These are phyloP conservation scores for Penaeus indicus DNA, from an alignment of 1,140 invertebrate species.

Conservation along the genomic window DNA sequence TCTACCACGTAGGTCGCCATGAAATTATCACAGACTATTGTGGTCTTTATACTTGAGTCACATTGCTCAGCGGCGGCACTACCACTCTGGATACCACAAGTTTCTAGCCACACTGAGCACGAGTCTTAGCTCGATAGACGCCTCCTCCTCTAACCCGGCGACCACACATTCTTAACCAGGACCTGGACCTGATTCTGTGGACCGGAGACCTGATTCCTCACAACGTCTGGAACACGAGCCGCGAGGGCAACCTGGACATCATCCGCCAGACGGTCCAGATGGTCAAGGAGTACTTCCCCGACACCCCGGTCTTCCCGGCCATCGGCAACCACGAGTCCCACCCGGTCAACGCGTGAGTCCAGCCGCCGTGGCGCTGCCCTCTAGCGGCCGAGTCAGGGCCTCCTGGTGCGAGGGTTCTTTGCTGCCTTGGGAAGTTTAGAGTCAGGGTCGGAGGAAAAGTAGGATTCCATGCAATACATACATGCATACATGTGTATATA, in stretches of 20 bases:
- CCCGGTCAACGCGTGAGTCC: slow-evolving; percentile 82
- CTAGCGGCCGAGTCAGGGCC: too few relatives aligned
- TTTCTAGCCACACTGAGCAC: too few relatives aligned
- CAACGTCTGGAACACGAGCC: slow-evolving; percentile 69
- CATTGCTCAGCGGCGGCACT: not conserved
- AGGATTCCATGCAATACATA: too few relatives aligned
- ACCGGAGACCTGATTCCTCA: slow-evolving; percentile 67
- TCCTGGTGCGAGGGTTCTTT: not conserved
- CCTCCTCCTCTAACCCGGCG: too few relatives aligned
- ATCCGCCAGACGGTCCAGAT: slow-evolving; percentile 76
- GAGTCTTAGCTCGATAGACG: too few relatives aligned
- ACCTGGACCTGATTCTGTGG: slow-evolving; percentile 67
- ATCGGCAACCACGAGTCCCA: slow-evolving; percentile 92
- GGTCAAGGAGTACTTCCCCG: slow-evolving; percentile 76
- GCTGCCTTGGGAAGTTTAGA: not conserved
- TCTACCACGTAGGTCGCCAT: not conserved
- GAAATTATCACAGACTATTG: not conserved
- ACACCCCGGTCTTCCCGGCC: slow-evolving; percentile 79
- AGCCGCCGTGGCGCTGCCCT: too few relatives aligned
- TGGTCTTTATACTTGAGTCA: slow-evolving; percentile 26
- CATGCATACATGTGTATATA: too few relatives aligned
- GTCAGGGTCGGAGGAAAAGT: not conserved
- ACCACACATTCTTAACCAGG: slow-evolving; percentile 39
- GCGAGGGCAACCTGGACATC: slow-evolving; percentile 77
- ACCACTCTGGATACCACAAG: too few relatives aligned